Base-by-base conservation (phyloP, 1,140 invertebrate genomes). In the Magallana gigas region DNA sequence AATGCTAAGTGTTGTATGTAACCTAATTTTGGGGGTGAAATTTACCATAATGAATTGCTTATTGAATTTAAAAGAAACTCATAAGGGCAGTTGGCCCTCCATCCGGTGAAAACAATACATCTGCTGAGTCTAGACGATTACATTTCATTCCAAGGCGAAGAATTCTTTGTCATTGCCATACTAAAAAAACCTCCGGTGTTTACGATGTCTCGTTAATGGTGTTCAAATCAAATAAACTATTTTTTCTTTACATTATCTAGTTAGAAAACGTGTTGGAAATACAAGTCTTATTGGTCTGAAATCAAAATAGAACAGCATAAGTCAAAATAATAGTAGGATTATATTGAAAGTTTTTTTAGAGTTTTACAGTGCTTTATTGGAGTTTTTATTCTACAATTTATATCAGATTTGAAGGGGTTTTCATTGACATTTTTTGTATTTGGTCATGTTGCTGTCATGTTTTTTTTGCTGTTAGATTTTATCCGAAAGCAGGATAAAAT, bases 61-160 rank as follows among this genome's bases (percentile, higher is more conserved):
- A 48, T 48, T 5, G 5, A 48, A 48, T 76, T 48, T 2, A 76
- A 64, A n/a, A 0, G 16, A n/a, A n/a, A 64, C 16, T 76, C 29
- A 29, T 76, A 12, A 12, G 68, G 68, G 18, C 8, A 76, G 8
- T 1, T 36, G 9, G 68, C 23, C 68, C 23, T 12, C 23, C 23
- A 23, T 76, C 68, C 68, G 68, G 68, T 76, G 68, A 76, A 23
- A 29, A 76, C 23, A 11, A 12, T 36, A 76, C 68, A 76, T 76
- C 68, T 76, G 68, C 68, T 76, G 68, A 76, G 23, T 76, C 9
- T 29, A 29, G 23, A 76, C 23, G 68, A 23, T 11, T 76, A 23
- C 68, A 76, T 76, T 76, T 76, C 68, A 76, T 76, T 76, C 68
- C 68, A 76, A 29, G 23, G 68, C 23, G 23, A 76, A 36, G 68